Conservation (phyloP, 2,113 vertebrate genomes). For the Corynorhinus townsendii region DNA sequence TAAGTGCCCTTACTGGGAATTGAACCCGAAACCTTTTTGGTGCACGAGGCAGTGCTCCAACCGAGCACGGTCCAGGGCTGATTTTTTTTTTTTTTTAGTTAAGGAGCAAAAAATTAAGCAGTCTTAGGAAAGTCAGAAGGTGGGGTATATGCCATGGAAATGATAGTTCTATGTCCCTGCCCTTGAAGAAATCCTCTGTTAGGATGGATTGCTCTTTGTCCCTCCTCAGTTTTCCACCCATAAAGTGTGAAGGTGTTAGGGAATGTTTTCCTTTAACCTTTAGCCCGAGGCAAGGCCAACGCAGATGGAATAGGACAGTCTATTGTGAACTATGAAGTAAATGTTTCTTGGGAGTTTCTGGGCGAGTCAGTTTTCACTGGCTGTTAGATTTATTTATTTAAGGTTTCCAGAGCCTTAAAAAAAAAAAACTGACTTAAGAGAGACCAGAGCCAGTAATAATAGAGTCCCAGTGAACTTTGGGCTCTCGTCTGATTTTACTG, state of each 20-base stretch:
- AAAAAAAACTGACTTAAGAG: background rate
- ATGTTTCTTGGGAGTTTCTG: conserved; percentile 76
- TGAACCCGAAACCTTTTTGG: background rate
- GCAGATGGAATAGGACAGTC: background rate
- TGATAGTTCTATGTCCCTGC: no score
- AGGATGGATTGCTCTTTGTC: background rate
- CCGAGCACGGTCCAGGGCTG: background rate
- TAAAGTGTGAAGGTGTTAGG: background rate
- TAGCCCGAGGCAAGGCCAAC: conserved; percentile 31
- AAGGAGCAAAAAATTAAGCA: background rate
- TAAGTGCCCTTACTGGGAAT: no score
- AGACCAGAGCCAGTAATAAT: background rate
- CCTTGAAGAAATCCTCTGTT: background rate
- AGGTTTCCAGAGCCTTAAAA: conserved; percentile 54
- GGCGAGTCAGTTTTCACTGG: conserved; percentile 72
- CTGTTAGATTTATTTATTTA: conserved; percentile 62
- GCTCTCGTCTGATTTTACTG: conserved; percentile 33
- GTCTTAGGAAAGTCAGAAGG: background rate
- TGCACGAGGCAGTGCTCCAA: background rate
- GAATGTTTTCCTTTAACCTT: conserved; percentile 35
- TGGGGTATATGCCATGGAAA: background rate
- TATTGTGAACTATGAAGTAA: conserved; percentile 57
- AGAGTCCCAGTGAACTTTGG: conserved; percentile 47
- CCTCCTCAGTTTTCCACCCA: no score
- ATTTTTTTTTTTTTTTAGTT: background rate